phyloP scores from a whole-genome alignment of 2,113 vertebrate species.

The Nerophis ophidion region DNA sequence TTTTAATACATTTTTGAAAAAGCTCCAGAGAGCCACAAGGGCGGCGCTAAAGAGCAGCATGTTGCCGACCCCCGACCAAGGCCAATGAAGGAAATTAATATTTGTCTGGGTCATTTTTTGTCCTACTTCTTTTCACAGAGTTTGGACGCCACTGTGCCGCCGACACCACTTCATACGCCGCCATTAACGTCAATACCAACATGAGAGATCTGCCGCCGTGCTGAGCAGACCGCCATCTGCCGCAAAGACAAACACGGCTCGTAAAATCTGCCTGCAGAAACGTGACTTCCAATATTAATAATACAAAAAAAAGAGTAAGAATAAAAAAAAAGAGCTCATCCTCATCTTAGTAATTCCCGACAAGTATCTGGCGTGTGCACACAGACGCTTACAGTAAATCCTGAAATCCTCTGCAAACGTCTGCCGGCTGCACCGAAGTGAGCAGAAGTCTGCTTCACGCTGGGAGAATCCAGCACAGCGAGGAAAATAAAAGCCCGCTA shows the following conservation, averaged over 20 bases:
- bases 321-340: not conserved
- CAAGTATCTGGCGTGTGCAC: constrained; percentile 1
- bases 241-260: constrained; percentile 23
- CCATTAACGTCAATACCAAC: constrained; percentile 59
- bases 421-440: not conserved
- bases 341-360: not conserved
- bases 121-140: constrained; percentile 59
- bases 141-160: constrained; percentile 60
- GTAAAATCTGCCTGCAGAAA: constrained; percentile 14
- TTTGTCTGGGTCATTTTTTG: constrained; percentile 53
- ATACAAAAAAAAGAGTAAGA: not conserved
- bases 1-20: too few relatives aligned
- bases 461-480: not conserved
- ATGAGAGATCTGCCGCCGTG: constrained; percentile 50
- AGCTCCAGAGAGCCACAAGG: too few relatives aligned
- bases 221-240: constrained; percentile 61
- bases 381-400: constrained; percentile 6
- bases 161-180: constrained; percentile 58
- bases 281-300: constrained; percentile 7
- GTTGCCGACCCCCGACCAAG: too few relatives aligned
- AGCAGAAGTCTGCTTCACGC: not conserved
- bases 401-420: not conserved
- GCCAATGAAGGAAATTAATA: too few relatives aligned
- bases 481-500: not conserved
- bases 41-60: too few relatives aligned